These are phyloP conservation scores for Auanema freiburgensis DNA, from an alignment of 2,888 invertebrate genomes.

Conservation along the genomic window DNA sequence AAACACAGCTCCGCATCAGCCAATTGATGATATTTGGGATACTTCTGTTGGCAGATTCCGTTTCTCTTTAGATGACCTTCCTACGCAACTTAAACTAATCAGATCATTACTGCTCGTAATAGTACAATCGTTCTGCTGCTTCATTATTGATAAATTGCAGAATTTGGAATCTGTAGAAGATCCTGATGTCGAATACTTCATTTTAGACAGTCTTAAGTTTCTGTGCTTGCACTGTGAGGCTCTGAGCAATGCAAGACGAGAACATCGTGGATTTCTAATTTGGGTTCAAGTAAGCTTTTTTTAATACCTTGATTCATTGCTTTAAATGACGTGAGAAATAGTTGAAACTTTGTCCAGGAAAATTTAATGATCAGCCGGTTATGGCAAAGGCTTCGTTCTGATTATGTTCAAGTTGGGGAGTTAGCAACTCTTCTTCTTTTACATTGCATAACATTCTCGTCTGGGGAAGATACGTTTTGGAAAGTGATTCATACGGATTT, in stretches of 20 bases:
- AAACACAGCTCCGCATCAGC: constrained; percentile 18
- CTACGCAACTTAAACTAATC: constrained; percentile 88
- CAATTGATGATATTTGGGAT: constrained; percentile 76
- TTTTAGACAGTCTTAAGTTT: constrained; percentile 86
- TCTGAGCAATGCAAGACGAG: constrained; percentile 81
- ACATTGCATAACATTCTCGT: constrained; percentile 89
- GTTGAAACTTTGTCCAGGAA: constrained; percentile 71
- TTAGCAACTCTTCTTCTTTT: constrained; percentile 87
- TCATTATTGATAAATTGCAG: constrained; percentile 56
- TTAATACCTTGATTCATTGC: too few relatives aligned
- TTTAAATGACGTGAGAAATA: not conserved
- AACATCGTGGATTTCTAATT: constrained; percentile 71
- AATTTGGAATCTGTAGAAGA: constrained; percentile 71
- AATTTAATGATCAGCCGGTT: constrained; percentile 89
- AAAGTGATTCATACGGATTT: constrained; percentile 91
- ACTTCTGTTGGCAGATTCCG: constrained; percentile 89
- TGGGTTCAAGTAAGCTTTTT: constrained; percentile 39
- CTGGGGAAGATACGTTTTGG: constrained; percentile 94
- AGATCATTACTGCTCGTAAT: constrained; percentile 82
- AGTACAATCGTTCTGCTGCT: not conserved
- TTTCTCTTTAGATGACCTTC: constrained; percentile 84
- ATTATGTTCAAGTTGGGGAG: constrained; percentile 75
- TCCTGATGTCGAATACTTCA: constrained; percentile 88
- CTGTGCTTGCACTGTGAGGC: constrained; percentile 91
- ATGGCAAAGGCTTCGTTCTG: constrained; percentile 57